Conservation (phyloP, 2,113 vertebrate species). For the Pterophyllum scalare region DNA sequence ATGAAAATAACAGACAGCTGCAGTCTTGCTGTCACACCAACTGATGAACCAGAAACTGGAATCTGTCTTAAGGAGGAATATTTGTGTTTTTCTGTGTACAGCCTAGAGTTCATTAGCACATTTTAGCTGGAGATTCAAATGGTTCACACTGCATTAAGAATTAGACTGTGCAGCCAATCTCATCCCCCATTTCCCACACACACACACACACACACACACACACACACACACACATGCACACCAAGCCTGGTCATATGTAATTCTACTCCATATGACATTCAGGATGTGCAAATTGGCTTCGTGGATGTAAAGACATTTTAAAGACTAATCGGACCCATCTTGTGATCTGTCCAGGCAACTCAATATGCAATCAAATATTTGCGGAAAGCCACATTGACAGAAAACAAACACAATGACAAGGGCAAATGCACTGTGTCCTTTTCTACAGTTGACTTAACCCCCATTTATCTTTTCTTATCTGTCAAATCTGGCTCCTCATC, state of each 20-base stretch:
- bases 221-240: not conserved
- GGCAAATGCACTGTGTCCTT: constrained; percentile 26
- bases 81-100: constrained; percentile 16
- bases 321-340: not conserved
- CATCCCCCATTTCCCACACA: constrained; percentile 12
- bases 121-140: constrained; percentile 42
- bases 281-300: not conserved
- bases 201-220: not conserved
- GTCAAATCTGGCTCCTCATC: constrained; percentile 39
- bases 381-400: not conserved
- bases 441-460: constrained; percentile 28
- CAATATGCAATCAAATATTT: not conserved
- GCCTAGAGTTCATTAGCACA: constrained; percentile 56
- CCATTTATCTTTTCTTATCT: constrained; percentile 36
- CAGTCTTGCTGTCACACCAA: not conserved
- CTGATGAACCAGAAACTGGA: not conserved
- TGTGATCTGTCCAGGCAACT: not conserved
- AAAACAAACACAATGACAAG: constrained; percentile 26
- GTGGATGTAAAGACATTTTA: not conserved
- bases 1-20: not conserved
- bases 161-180: constrained; percentile 38
- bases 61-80: not conserved
- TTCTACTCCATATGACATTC: constrained; percentile 5
- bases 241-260: constrained; percentile 18
- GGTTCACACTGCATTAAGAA: constrained; percentile 64